phyloP scores from a whole-genome alignment of 1,140 invertebrate genomes.

The Brachystomella parvula region DNA sequence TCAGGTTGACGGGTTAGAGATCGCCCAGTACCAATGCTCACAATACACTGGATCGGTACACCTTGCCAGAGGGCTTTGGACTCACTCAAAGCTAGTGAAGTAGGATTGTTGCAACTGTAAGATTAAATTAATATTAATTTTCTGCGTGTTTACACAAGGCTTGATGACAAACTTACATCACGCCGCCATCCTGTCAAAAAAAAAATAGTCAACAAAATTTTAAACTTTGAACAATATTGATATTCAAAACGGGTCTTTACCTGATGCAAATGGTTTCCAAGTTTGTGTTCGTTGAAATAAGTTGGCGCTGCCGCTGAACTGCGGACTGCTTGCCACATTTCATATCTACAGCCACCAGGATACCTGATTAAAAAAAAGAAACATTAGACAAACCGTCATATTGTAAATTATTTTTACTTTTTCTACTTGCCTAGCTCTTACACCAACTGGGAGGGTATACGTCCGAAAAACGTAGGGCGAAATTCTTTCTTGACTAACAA shows the following conservation, averaged over 20 bases:
- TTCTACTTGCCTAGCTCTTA: slow-evolving; percentile 62
- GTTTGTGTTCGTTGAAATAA: slow-evolving; percentile 79
- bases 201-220: slow-evolving; percentile 9
- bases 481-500: slow-evolving; percentile 70
- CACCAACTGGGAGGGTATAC: slow-evolving; percentile 67
- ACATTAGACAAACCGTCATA: neutral
- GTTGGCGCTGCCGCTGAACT: slow-evolving; percentile 87
- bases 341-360: slow-evolving; percentile 59
- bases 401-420: neutral
- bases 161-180: neutral
- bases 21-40: slow-evolving; percentile 78
- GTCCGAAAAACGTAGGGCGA: slow-evolving; percentile 84
- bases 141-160: neutral
- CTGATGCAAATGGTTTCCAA: slow-evolving; percentile 69
- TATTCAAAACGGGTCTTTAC: slow-evolving; percentile 45
- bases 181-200: slow-evolving; percentile 32
- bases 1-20: slow-evolving; percentile 43
- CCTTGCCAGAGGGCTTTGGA: slow-evolving; percentile 75
- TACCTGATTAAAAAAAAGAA: neutral
- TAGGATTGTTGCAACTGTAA: slow-evolving; percentile 81
- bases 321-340: slow-evolving; percentile 78
- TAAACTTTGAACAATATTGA: neutral
- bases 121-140: neutral
- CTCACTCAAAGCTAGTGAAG: slow-evolving; percentile 81
- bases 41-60: slow-evolving; percentile 67